Base-by-base conservation (phyloP, 2,797 vertebrate species). In the Falco columbarius region DNA sequence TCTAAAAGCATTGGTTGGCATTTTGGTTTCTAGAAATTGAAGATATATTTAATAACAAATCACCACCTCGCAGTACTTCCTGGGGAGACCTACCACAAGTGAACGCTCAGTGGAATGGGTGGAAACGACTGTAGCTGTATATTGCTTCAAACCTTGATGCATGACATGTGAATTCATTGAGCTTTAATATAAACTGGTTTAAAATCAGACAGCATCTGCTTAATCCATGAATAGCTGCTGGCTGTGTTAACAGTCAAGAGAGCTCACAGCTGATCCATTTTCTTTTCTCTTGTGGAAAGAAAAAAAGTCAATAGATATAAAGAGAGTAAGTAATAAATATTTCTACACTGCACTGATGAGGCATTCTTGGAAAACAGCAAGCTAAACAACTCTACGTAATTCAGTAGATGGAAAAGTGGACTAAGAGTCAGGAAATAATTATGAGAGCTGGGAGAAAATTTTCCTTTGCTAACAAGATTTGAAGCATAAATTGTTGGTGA, bases 361-460 rank as follows among this genome's bases (percentile, higher is more conserved):
- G 90, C 95, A 97, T 97, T 96, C 94, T 96, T 96, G 86, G 91
- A 85, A 96, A 97, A 96, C 86, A 88, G 93, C 94, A 96, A 97
- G 79, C 93, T 95, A 96, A 95, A 97, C 94, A 96, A 92, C 66
- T 96, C 90, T 84, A 8, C 90, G 90, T 93, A 94, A 95, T 96
- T 96, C 94, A 93, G 89, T 8, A 75, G 90, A 92, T 96, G 66
- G 81, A 85, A 81, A 68, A 96, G 89, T 86, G 84, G 90, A 94
- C 93, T 70, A 68, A 82, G 84, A 95, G 79, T 96, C 94, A 95
- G 94, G 93, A 97, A 95, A 93, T 96, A 94, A 97, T 94, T 95
- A 92, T 6, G 22, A 80, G 67, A 95, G 72, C 61, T 21, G n/a
- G 54, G 72, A 74, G 75, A 62, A 95, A 77, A 62, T 66, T 84